Percentiles rank a stretch among this genome's conserved stretches.
phyloP scores from a whole-genome alignment of 2,888 invertebrate species.

The Drosophila kambysellisi region DNA sequence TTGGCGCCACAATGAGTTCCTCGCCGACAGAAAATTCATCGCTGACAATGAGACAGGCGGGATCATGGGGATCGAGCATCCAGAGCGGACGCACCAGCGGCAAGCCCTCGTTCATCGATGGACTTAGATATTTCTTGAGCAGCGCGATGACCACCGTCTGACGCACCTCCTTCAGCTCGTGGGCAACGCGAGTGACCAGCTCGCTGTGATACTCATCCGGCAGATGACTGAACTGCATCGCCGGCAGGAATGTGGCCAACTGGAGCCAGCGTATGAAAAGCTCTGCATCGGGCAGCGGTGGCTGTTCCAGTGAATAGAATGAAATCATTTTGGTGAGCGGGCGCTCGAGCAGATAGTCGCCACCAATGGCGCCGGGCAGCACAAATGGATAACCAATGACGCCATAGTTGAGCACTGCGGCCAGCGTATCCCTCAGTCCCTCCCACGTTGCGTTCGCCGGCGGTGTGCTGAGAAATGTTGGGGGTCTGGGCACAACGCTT shows the following conservation, averaged over 20 bases:
- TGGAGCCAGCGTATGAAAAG: slow-evolving; percentile 96
- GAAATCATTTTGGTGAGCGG: slow-evolving; percentile 85
- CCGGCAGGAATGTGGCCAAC: slow-evolving; percentile 95
- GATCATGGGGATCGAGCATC: slow-evolving; percentile 94
- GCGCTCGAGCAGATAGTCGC: slow-evolving; percentile 90
- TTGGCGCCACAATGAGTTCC: slow-evolving; percentile 95
- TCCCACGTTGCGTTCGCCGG: slow-evolving; percentile 95
- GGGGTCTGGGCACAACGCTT: slow-evolving; percentile 91
- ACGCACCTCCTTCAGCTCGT: slow-evolving; percentile 90
- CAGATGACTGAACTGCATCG: slow-evolving; percentile 95
- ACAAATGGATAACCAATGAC: slow-evolving; percentile 96
- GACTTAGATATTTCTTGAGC: slow-evolving; percentile 91
- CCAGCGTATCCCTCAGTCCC: slow-evolving; percentile 92
- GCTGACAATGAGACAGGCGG: slow-evolving; percentile 90
- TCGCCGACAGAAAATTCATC: slow-evolving; percentile 96
- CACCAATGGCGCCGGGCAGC: slow-evolving; percentile 97
- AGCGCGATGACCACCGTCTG: slow-evolving; percentile 91
- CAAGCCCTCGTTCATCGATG: slow-evolving; percentile 92
- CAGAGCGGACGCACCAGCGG: slow-evolving; percentile 95
- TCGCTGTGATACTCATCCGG: slow-evolving; percentile 95
- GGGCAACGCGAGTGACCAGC: slow-evolving; percentile 91
- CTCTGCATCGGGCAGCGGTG: slow-evolving; percentile 91
- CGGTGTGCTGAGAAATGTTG: slow-evolving; percentile 94
- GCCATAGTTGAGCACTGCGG: slow-evolving; percentile 94
- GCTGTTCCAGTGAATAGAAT: slow-evolving; percentile 86